Conservation (phyloP, 2,888 invertebrate species). For the Quadriops clusia region DNA sequence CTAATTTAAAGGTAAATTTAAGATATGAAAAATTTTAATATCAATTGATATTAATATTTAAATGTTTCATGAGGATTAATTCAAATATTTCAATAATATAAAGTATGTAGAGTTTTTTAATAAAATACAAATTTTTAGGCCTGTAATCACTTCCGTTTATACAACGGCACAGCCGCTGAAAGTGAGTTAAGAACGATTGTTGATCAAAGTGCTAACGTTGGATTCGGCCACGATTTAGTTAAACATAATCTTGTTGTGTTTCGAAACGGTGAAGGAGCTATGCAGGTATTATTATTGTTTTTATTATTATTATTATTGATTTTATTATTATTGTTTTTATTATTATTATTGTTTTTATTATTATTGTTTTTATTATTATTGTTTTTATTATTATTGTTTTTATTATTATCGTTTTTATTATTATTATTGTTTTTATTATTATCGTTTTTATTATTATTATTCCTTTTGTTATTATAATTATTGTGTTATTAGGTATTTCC, state of each 20-base stretch:
- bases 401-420: too few relatives aligned
- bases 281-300: constrained; percentile 70
- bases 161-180: constrained; percentile 92
- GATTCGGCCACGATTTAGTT: constrained; percentile 84
- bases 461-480: neutral
- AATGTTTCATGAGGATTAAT: constrained; percentile 1
- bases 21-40: neutral
- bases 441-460: neutral
- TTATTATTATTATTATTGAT: too few relatives aligned
- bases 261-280: constrained; percentile 82
- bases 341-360: too few relatives aligned
- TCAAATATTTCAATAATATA: neutral
- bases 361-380: too few relatives aligned
- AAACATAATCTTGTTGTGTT: constrained; percentile 94
- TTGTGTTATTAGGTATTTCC: constrained; percentile 52
- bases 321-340: too few relatives aligned
- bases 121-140: constrained; percentile 38
- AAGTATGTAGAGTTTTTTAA: constrained; percentile 1
- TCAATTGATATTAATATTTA: constrained; percentile 1
- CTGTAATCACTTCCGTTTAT: constrained; percentile 72
- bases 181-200: constrained; percentile 71
- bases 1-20: constrained; percentile 67
- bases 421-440: too few relatives aligned
- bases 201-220: constrained; percentile 56
- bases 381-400: too few relatives aligned